Percentiles rank a stretch among this genome's conserved stretches.
phyloP scores from a whole-genome alignment of 2,888 invertebrate genomes.

The Pseudococcus viburni region DNA sequence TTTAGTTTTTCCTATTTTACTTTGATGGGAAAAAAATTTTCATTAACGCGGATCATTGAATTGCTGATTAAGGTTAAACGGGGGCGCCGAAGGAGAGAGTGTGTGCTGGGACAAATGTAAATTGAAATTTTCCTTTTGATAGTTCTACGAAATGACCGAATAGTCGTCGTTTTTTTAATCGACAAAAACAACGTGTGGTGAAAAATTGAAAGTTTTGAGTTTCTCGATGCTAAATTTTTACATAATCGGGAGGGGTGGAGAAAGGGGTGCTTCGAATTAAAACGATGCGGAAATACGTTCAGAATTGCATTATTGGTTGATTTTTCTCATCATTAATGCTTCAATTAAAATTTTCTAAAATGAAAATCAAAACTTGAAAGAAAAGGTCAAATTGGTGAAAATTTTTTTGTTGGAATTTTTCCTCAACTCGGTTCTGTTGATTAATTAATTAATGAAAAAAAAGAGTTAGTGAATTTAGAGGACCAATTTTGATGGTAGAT shows the following conservation, averaged over 20 bases:
- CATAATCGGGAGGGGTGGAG: background rate
- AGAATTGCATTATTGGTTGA: background rate
- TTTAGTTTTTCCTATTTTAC: constrained; percentile 56
- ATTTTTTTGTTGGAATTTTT: background rate
- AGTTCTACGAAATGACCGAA: background rate
- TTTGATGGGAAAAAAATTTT: constrained; percentile 22
- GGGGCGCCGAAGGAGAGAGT: constrained; percentile 31
- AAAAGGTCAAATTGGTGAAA: background rate
- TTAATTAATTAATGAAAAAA: background rate
- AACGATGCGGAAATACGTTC: too few species aligned
- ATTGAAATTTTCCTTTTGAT: background rate
- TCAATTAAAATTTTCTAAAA: background rate
- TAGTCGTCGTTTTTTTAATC: background rate
- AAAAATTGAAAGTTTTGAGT: constrained; percentile 40
- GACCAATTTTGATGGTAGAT: background rate
- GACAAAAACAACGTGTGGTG: background rate
- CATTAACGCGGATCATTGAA: constrained; percentile 49
- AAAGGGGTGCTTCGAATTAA: background rate
- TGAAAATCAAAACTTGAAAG: background rate
- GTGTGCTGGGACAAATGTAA: constrained; percentile 1
- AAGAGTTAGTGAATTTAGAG: background rate
- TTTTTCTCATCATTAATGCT: background rate
- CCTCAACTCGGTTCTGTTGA: background rate
- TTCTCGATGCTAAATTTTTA: background rate
- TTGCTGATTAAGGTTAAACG: constrained; percentile 52